Percentiles rank a stretch among this genome's conserved stretches.
Evolutionary conservation across 2,888 invertebrate species (phyloP).

Genomic region (Hoplodrina ambigua): DNA sequence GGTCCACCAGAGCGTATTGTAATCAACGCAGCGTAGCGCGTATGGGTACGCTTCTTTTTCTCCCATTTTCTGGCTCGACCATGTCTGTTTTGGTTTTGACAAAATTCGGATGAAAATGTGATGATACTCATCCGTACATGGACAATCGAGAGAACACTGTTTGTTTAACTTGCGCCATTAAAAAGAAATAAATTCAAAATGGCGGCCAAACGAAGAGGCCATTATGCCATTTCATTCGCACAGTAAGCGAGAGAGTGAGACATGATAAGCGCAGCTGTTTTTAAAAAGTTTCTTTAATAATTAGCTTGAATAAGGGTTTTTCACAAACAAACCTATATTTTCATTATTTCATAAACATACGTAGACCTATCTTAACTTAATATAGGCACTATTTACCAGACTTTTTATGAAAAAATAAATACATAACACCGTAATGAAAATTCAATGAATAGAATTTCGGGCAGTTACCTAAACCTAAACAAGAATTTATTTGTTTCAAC

Average conservation of each 20-base stretch:
- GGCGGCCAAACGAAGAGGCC: too few species aligned
- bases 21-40: slow-evolving; percentile 29
- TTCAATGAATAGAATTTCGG: neutral
- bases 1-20: slow-evolving; percentile 16
- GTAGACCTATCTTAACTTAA: neutral
- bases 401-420: neutral
- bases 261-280: neutral
- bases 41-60: neutral
- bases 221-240: neutral
- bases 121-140: too few species aligned
- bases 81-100: neutral
- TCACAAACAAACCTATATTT: too few species aligned
- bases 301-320: too few species aligned
- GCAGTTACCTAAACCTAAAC: neutral
- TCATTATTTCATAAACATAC: too few species aligned
- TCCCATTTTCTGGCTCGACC: slow-evolving; percentile 12
- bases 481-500: slow-evolving; percentile 15
- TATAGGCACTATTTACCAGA: neutral
- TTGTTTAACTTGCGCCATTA: too few species aligned
- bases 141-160: too few species aligned
- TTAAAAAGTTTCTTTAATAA: neutral
- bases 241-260: neutral
- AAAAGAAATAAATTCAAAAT: too few species aligned
- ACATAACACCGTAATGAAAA: too few species aligned
- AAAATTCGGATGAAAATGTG: neutral